A percentile compares a stretch with the other conserved stretches of the same genome.
Conservation (phyloP, 2,888 invertebrate species). For the Therioaphis trifolii region DNA sequence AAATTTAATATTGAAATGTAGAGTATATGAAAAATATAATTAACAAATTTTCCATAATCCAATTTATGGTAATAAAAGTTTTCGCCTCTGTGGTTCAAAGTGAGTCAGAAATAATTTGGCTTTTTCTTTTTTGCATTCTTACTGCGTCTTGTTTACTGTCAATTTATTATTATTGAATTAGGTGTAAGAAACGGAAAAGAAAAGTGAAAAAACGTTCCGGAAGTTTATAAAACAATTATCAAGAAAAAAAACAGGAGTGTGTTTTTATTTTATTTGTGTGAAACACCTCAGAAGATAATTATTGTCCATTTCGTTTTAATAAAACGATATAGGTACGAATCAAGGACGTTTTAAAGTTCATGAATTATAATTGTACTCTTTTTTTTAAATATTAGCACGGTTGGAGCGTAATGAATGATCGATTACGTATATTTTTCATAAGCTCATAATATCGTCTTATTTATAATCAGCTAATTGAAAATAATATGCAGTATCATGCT, state of each 20-base stretch:
- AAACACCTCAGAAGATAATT: neutral
- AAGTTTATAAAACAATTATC: neutral
- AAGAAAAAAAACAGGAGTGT: neutral
- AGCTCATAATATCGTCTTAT: conserved; percentile 6
- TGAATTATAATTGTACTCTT: too few species aligned
- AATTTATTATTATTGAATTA: conserved; percentile 5
- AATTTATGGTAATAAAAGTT: conserved; percentile 46
- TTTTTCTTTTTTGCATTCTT: neutral
- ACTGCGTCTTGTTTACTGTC: conserved; percentile 4
- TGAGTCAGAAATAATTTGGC: conserved; percentile 21
- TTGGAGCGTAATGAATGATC: too few species aligned
- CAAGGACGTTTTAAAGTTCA: neutral
- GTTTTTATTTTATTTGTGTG: neutral
- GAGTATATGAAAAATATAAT: conserved; percentile 33
- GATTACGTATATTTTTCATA: too few species aligned
- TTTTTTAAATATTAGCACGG: too few species aligned
- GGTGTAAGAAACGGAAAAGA: neutral
- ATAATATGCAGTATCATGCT: conserved; percentile 4
- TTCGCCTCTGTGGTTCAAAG: conserved; percentile 7
- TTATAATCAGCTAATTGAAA: conserved; percentile 23
- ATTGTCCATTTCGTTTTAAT: neutral
- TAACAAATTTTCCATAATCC: conserved; percentile 31
- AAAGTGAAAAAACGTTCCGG: neutral
- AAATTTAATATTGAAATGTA: conserved; percentile 31
- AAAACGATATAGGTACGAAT: neutral